phyloP scores from a whole-genome alignment of 2,888 invertebrate genomes.

The Caenorhabditis drosophilae region DNA sequence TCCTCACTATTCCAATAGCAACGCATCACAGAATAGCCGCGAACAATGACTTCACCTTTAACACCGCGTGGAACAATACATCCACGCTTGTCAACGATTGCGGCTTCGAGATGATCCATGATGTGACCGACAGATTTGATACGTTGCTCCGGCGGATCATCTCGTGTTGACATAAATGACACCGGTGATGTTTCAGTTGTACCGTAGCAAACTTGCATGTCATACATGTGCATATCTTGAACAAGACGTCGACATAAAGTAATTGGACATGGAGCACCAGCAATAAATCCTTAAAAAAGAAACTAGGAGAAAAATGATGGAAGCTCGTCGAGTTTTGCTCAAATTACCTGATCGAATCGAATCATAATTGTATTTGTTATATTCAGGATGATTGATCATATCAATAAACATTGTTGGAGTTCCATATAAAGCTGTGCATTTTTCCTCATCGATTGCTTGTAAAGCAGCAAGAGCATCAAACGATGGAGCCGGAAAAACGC shows the following conservation, averaged over 20 bases:
- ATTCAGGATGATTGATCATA: conserved; percentile 70
- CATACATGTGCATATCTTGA: conserved; percentile 70
- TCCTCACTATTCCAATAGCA: conserved; percentile 82
- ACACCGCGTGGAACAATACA: conserved; percentile 59
- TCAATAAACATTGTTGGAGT: conserved; percentile 74
- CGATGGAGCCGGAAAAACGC: conserved; percentile 71
- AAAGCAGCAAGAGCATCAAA: conserved; percentile 76
- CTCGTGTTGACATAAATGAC: conserved; percentile 72
- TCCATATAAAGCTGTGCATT: conserved; percentile 74
- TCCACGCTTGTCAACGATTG: conserved; percentile 59
- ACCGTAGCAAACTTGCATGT: conserved; percentile 73
- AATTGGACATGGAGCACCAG: conserved; percentile 79
- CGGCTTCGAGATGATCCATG: conserved; percentile 73
- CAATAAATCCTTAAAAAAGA: conserved; percentile 75
- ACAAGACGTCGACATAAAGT: conserved; percentile 71
- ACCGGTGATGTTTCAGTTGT: conserved; percentile 76
- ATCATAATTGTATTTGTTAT: conserved; percentile 68
- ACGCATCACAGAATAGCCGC: conserved; percentile 79
- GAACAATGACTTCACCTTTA: conserved; percentile 63
- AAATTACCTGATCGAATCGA: conserved; percentile 60
- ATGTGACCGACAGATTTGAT: conserved; percentile 74
- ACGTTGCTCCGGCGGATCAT: conserved; percentile 72
- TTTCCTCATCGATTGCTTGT: conserved; percentile 77
- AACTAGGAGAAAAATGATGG: too few relatives aligned
- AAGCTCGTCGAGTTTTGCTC: background rate